These are phyloP conservation scores for Nymphalis urticae DNA, from an alignment of 2,888 invertebrate species.

Conservation along the genomic window DNA sequence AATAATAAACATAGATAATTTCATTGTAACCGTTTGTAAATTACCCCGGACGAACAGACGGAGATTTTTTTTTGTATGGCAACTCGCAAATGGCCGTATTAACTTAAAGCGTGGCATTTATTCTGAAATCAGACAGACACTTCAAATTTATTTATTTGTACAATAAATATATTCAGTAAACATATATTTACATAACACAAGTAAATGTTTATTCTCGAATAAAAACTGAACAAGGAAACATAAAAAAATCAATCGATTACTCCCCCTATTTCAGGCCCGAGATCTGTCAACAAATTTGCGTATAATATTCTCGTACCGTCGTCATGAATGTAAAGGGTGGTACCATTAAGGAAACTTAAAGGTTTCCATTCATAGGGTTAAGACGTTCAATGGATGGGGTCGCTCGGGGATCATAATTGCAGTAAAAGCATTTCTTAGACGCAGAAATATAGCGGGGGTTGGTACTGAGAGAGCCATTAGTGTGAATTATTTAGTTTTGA, in stretches of 20 bases:
- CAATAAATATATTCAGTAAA: too few relatives aligned
- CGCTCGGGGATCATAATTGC: constrained; percentile 53
- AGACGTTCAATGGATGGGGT: constrained; percentile 62
- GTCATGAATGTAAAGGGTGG: constrained; percentile 73
- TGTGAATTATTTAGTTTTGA: constrained; percentile 6
- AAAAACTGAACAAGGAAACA: constrained; percentile 21
- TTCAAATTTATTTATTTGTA: too few relatives aligned
- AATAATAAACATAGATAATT: too few relatives aligned
- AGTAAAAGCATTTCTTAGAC: constrained; percentile 45
- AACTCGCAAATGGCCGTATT: too few relatives aligned
- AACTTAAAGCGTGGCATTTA: too few relatives aligned
- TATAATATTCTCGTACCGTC: constrained; percentile 66
- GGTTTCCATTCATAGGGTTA: constrained; percentile 73
- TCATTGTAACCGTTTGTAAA: too few relatives aligned
- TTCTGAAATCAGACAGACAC: too few relatives aligned
- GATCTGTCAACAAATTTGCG: constrained; percentile 78
- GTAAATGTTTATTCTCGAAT: constrained; percentile 7
- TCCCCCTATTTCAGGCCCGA: constrained; percentile 28
- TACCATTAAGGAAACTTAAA: constrained; percentile 51
- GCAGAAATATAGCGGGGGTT: constrained; percentile 19
- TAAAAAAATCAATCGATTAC: constrained; percentile 32
- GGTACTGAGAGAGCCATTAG: constrained; percentile 10
- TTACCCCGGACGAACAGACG: too few relatives aligned
- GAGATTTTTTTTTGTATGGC: too few relatives aligned
- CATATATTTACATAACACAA: too few relatives aligned